phyloP scores from a whole-genome alignment of 2,797 vertebrate species.

The Scolopax bukidnonensis region DNA sequence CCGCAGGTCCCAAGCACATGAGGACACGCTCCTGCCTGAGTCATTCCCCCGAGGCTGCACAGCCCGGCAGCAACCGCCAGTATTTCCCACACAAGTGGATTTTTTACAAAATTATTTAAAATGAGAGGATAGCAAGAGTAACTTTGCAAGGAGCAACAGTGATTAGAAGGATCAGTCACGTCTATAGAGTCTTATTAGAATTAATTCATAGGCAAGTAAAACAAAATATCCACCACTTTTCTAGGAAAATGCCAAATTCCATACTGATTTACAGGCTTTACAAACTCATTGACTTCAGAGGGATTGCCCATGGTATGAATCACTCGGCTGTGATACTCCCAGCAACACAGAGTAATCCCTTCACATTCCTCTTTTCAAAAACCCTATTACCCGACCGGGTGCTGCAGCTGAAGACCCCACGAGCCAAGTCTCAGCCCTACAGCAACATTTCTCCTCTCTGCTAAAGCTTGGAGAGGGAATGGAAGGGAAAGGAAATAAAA shows the following conservation, averaged over 20 bases:
- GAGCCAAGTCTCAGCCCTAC: neutral
- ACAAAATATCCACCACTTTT: neutral
- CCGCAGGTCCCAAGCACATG: neutral
- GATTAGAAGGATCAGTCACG: neutral
- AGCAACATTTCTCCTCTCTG: neutral
- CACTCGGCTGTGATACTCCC: neutral
- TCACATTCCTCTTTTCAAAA: neutral
- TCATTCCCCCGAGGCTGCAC: neutral
- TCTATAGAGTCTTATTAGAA: neutral
- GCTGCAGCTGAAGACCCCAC: neutral
- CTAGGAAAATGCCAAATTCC: neutral
- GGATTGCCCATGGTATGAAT: neutral
- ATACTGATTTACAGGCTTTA: neutral
- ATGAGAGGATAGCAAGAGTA: neutral
- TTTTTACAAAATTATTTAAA: neutral
- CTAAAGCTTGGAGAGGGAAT: neutral
- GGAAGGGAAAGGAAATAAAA: neutral
- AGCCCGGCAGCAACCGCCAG: neutral
- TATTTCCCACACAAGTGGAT: neutral
- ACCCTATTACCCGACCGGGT: neutral
- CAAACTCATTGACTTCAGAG: slow-evolving; percentile 49
- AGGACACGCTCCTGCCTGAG: neutral
- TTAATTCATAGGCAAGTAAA: slow-evolving; percentile 4
- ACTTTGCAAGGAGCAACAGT: neutral
- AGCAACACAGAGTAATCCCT: neutral